Evolutionary conservation across 2,113 vertebrate species (phyloP).

Genomic region (Toxotes chatareus): DNA sequence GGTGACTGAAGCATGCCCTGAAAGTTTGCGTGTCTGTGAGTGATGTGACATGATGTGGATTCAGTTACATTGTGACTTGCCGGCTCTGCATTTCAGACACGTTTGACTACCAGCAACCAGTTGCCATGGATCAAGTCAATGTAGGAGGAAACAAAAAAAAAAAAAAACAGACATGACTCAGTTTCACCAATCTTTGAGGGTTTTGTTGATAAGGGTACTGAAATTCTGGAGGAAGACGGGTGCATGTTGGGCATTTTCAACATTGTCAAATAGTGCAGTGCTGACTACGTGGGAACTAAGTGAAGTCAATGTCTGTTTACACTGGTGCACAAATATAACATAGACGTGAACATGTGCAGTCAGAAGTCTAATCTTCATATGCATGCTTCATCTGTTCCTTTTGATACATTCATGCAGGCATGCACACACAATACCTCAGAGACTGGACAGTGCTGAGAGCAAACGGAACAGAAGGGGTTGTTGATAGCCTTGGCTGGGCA

Average conservation of each 20-base stretch:
- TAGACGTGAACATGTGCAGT: neutral
- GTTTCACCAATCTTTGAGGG: too few relatives aligned
- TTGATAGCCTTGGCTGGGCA: slow-evolving; percentile 35
- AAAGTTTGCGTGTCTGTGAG: slow-evolving; percentile 2
- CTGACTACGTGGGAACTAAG: too few relatives aligned
- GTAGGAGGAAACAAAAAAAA: neutral
- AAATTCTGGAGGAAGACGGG: slow-evolving; percentile 2
- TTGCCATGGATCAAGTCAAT: too few relatives aligned
- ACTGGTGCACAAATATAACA: too few relatives aligned
- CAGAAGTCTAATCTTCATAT: slow-evolving; percentile 34
- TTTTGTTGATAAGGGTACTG: neutral
- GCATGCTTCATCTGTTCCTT: slow-evolving; percentile 16
- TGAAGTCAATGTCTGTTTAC: too few relatives aligned
- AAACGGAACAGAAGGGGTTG: slow-evolving; percentile 23
- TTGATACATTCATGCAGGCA: slow-evolving; percentile 55
- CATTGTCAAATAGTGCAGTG: too few relatives aligned
- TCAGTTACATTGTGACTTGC: slow-evolving; percentile 1
- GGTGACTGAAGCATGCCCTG: slow-evolving; percentile 1
- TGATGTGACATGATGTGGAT: slow-evolving; percentile 23
- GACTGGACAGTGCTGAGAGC: slow-evolving; percentile 36
- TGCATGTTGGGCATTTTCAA: neutral
- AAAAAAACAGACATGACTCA: too few relatives aligned
- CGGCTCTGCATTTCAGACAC: slow-evolving; percentile 23
- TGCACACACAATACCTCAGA: slow-evolving; percentile 3
- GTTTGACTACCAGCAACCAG: too few relatives aligned